Evolutionary conservation across 2,113 vertebrate genomes (phyloP).

Genomic region (Protobothrops flavoviridis): DNA sequence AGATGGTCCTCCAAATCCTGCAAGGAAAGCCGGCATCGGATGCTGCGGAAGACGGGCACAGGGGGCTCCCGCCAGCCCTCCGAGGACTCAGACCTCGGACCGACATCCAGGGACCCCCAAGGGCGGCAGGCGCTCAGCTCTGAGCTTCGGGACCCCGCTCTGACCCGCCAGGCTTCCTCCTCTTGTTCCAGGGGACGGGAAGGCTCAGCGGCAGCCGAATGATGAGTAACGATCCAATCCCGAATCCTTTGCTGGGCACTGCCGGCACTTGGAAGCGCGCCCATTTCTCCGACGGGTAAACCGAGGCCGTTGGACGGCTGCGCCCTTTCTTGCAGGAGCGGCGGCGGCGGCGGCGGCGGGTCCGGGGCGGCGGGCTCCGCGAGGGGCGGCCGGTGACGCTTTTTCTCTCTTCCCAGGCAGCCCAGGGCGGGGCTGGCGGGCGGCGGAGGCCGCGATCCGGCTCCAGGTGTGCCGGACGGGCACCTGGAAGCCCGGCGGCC

Average conservation of each 20-base stretch:
- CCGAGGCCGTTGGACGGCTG: background rate
- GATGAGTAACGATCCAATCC: conserved; percentile 42
- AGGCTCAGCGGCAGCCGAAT: background rate
- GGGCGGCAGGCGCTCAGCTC: background rate
- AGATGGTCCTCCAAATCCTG: conserved; percentile 54
- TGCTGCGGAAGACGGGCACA: conserved; percentile 64
- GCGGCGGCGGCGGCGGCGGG: too few species aligned
- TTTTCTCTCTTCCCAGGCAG: background rate
- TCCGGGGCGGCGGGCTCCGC: background rate
- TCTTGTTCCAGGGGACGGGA: too few species aligned
- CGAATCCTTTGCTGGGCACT: conserved; percentile 34
- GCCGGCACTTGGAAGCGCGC: background rate
- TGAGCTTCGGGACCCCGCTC: conserved; percentile 30
- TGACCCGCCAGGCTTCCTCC: background rate
- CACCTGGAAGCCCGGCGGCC: background rate
- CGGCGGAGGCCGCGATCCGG: background rate
- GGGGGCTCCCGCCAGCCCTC: background rate
- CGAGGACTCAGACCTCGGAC: accelerated
- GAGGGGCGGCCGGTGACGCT: background rate
- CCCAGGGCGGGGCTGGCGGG: background rate
- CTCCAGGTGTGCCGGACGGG: too few species aligned
- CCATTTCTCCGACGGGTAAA: background rate
- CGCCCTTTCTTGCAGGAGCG: background rate
- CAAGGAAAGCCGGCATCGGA: conserved; percentile 68
- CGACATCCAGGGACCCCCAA: background rate